A percentile compares a stretch with the other conserved stretches of the same genome.
Evolutionary conservation across 1,140 invertebrate species (phyloP).

Genomic region (Antheraea pernyi): DNA sequence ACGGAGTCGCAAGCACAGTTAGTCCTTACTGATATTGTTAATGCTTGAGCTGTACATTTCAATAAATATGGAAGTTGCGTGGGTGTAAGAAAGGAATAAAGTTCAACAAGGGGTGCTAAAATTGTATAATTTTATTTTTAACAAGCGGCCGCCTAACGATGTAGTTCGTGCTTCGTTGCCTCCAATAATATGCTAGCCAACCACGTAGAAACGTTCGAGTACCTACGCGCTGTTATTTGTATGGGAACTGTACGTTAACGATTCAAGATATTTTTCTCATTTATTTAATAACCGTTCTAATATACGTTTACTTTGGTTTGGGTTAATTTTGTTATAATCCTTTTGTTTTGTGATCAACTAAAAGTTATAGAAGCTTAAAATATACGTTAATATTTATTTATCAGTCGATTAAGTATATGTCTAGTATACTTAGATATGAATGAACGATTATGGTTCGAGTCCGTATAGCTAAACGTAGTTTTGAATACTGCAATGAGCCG

Average conservation of each 20-base stretch:
- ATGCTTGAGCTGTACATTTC: slow-evolving; percentile 6
- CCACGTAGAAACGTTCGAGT: slow-evolving; percentile 49
- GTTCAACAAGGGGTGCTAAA: slow-evolving; percentile 36
- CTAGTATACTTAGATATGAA: too few species aligned
- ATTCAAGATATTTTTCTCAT: not conserved
- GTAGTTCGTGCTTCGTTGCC: slow-evolving; percentile 52
- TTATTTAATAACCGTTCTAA: not conserved
- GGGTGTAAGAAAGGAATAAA: slow-evolving; percentile 32
- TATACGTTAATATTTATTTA: too few species aligned
- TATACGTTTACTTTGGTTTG: not conserved
- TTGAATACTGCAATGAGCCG: too few species aligned
- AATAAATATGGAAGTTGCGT: slow-evolving; percentile 2
- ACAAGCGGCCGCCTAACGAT: slow-evolving; percentile 53
- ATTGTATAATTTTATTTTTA: slow-evolving; percentile 63
- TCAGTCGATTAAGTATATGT: too few species aligned
- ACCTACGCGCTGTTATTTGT: slow-evolving; percentile 29
- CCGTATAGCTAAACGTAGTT: too few species aligned
- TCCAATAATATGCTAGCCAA: slow-evolving; percentile 54
- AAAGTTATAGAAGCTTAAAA: too few species aligned
- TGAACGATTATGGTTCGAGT: too few species aligned
- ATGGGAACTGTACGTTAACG: not conserved
- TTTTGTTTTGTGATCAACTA: too few species aligned
- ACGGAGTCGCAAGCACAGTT: too few species aligned
- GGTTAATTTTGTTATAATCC: not conserved
- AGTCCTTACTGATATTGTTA: too few species aligned